Percentiles rank a stretch among this genome's conserved stretches.
These are phyloP conservation scores for Mythimna lalbum DNA, from an alignment of 2,888 invertebrate genomes.

Conservation along the genomic window DNA sequence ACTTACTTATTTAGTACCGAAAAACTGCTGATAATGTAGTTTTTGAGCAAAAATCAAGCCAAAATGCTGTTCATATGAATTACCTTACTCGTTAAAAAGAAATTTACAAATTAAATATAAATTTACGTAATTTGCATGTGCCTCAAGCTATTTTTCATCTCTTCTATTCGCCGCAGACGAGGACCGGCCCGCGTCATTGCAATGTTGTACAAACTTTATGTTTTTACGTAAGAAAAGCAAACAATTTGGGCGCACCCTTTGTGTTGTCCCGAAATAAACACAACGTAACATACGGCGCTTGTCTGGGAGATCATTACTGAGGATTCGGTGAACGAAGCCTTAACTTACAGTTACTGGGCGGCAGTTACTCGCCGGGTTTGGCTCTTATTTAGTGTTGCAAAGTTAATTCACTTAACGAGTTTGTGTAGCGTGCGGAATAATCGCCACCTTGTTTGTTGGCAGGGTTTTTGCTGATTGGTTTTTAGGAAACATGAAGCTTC, in stretches of 20 bases:
- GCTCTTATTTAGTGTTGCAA: constrained; percentile 3
- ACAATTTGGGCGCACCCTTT: constrained; percentile 19
- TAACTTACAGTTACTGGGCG: constrained; percentile 28
- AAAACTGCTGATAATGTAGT: not conserved
- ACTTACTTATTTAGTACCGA: not conserved
- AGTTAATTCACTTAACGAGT: constrained; percentile 15
- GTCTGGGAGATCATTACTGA: constrained; percentile 37
- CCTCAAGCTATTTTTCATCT: not conserved
- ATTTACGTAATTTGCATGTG: not conserved
- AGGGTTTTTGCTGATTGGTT: not conserved
- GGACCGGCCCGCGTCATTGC: not conserved
- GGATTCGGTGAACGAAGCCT: constrained; percentile 15
- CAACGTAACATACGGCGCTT: constrained; percentile 16
- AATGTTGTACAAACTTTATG: constrained; percentile 38
- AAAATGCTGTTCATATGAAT: not conserved
- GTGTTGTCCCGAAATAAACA: constrained; percentile 43
- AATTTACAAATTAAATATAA: not conserved
- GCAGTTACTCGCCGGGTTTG: constrained; percentile 10
- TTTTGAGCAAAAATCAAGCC: not conserved
- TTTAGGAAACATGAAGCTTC: not conserved
- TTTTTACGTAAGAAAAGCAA: constrained; percentile 25
- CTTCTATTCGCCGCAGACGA: not conserved
- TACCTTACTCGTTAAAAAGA: not conserved
- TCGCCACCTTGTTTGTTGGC: not conserved
- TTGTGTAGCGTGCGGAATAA: not conserved